A percentile compares a stretch with the other conserved stretches of the same genome.
Evolutionary conservation across 2,888 invertebrate genomes (phyloP).

Genomic region (Tupiocoris notatus): DNA sequence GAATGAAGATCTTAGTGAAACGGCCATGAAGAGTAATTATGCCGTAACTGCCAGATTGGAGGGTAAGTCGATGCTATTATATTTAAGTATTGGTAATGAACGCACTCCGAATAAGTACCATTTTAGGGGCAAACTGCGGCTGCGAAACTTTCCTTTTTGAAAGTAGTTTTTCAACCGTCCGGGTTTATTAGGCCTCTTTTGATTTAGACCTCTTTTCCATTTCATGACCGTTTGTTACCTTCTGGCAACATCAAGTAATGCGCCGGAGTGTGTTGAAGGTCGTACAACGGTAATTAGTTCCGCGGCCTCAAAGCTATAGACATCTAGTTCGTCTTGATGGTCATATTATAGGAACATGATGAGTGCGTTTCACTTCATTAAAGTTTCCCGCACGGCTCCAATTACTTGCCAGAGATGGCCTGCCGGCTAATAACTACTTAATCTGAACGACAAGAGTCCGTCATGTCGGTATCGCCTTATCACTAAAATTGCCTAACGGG

Average conservation of each 20-base stretch:
- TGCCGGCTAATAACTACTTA: conserved; percentile 10
- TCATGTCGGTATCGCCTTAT: background rate
- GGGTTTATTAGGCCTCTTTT: too few relatives aligned
- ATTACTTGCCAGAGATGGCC: conserved; percentile 25
- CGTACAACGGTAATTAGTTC: background rate
- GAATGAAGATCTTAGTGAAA: too few relatives aligned
- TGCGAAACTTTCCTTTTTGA: background rate
- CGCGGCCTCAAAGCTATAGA: background rate
- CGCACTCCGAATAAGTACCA: too few relatives aligned
- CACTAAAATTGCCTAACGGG: background rate
- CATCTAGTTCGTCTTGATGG: background rate
- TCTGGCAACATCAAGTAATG: background rate
- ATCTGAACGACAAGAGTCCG: conserved; percentile 13
- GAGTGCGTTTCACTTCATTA: conserved; percentile 26
- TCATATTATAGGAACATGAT: conserved; percentile 2
- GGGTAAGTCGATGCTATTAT: too few relatives aligned
- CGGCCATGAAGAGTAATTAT: too few relatives aligned
- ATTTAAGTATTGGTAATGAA: too few relatives aligned
- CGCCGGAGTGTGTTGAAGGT: too few relatives aligned
- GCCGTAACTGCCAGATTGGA: too few relatives aligned
- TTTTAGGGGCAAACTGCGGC: background rate
- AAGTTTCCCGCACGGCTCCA: conserved; percentile 18
- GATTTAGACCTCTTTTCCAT: background rate
- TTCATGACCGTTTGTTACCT: background rate
- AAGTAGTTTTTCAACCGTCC: background rate